Evolutionary conservation across 2,113 vertebrate genomes (phyloP).

Genomic region (Eclectus roratus): DNA sequence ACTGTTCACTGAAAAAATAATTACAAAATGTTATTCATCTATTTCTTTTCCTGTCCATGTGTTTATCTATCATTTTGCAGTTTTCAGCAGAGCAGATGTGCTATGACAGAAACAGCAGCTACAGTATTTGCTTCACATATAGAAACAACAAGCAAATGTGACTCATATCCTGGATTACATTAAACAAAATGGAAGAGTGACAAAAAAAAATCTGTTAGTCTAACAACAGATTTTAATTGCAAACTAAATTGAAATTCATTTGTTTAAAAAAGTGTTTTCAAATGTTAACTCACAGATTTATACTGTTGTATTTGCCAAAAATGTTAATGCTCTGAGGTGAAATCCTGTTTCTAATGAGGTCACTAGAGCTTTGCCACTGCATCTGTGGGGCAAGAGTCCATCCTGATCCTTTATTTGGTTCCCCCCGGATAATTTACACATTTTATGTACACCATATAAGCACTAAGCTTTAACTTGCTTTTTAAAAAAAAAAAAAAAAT

Average conservation of each 20-base stretch:
- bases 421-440: background rate
- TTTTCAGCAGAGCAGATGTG: conserved; percentile 72
- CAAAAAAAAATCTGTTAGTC: conserved; percentile 70
- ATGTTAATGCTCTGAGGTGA: conserved; percentile 37
- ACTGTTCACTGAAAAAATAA: conserved; percentile 37
- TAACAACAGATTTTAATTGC: conserved; percentile 69
- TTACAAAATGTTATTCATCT: conserved; percentile 44
- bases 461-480: background rate
- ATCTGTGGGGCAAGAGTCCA: background rate
- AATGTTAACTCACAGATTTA: conserved; percentile 49
- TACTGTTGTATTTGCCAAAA: conserved; percentile 45
- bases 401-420: background rate
- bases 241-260: conserved; percentile 67
- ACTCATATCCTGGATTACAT: conserved; percentile 58
- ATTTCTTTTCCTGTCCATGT: conserved; percentile 52
- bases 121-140: conserved; percentile 67
- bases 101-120: conserved; percentile 68
- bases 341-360: conserved; percentile 45
- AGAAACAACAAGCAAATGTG: conserved; percentile 70
- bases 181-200: conserved; percentile 68
- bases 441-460: background rate
- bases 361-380: conserved; percentile 39
- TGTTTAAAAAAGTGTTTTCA: conserved; percentile 66
- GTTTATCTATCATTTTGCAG: conserved; percentile 73
- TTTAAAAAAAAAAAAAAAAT: background rate